Evolutionary conservation across 2,113 vertebrate species (phyloP).

Genomic region (Rousettus leschenaultii): DNA sequence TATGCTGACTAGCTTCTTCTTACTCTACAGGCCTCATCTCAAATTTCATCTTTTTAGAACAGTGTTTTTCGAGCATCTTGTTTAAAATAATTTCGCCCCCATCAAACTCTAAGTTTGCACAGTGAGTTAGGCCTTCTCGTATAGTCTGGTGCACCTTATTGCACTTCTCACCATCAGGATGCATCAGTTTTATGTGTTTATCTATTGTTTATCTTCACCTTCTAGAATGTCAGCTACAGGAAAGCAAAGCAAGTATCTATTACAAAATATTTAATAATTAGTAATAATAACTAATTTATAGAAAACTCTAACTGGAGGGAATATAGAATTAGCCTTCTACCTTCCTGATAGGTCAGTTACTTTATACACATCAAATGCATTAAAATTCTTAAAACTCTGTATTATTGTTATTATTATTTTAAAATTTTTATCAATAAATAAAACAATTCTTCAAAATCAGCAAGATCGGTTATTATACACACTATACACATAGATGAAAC

Average conservation of each 20-base stretch:
- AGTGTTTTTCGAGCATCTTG: not conserved
- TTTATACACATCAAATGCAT: not conserved
- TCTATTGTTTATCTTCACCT: not conserved
- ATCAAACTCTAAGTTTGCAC: not conserved
- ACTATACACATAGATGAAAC: not conserved
- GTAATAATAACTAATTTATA: not conserved
- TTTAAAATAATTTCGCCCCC: not conserved
- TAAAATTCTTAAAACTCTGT: not conserved
- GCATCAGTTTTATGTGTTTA: not conserved
- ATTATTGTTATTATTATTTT: not conserved
- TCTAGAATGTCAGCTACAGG: not conserved
- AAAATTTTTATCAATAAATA: not conserved
- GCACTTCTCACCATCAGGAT: not conserved
- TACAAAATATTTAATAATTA: not conserved
- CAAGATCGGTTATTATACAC: not conserved
- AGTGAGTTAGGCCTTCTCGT: not conserved
- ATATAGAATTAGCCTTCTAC: not conserved
- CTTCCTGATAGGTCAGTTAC: not conserved
- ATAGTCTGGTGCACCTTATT: accelerated
- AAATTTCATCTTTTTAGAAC: not conserved
- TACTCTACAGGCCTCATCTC: not conserved
- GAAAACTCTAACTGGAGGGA: not conserved
- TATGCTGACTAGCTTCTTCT: not conserved
- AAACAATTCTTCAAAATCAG: not conserved
- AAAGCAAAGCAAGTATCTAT: not conserved